phyloP scores from a whole-genome alignment of 2,888 invertebrate genomes.

The Tenthredo amoena region DNA sequence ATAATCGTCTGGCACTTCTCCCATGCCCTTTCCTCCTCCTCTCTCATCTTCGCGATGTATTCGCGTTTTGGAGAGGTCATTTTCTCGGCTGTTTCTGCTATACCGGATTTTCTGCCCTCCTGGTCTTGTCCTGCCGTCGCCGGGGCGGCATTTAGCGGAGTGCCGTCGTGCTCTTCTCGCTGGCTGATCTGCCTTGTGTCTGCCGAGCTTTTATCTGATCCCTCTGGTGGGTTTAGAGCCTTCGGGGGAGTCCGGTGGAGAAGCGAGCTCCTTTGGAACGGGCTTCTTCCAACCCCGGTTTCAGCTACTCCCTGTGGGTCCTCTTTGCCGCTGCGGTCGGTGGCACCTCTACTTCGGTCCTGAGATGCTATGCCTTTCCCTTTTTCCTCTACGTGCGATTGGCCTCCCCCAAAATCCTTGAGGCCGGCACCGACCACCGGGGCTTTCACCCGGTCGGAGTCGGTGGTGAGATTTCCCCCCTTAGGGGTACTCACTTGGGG shows the following conservation, averaged over 20 bases:
- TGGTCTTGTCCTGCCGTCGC: not conserved
- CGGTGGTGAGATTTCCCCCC: slow-evolving; percentile 54
- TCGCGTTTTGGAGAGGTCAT: not conserved
- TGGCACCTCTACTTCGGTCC: not conserved
- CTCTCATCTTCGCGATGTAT: too few species aligned
- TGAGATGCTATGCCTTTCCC: not conserved
- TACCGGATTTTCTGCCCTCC: not conserved
- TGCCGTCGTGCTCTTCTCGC: not conserved
- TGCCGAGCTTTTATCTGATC: too few species aligned
- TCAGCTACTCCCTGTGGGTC: not conserved
- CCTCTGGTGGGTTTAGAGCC: too few species aligned
- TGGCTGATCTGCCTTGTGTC: too few species aligned
- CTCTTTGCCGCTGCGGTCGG: not conserved
- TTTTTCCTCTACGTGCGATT: not conserved
- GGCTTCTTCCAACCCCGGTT: too few species aligned
- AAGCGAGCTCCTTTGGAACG: too few species aligned
- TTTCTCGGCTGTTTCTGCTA: not conserved
- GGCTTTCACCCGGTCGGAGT: slow-evolving; percentile 57
- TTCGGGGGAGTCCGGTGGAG: too few species aligned
- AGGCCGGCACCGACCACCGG: slow-evolving; percentile 55
- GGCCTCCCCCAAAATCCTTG: slow-evolving; percentile 57
- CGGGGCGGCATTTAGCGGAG: not conserved
- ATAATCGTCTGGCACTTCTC: too few species aligned
- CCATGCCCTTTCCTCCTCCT: too few species aligned
- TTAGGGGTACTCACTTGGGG: slow-evolving; percentile 32